A percentile compares a stretch with the other conserved stretches of the same genome.
Evolutionary conservation across 2,113 vertebrate species (phyloP).

Genomic region (Actenoides hombroni): DNA sequence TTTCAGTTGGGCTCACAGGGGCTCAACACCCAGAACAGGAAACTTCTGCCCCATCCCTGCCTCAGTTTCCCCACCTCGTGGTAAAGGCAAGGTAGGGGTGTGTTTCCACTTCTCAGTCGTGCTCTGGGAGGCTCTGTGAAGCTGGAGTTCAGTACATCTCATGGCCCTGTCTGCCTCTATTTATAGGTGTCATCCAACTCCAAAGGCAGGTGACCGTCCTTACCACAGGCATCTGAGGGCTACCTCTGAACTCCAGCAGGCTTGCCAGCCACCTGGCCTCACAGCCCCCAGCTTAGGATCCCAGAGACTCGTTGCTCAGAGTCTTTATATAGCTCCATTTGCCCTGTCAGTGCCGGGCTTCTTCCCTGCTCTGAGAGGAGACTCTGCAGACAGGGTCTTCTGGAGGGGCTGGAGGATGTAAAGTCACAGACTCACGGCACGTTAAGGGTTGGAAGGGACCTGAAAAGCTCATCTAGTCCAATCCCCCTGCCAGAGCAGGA

Average conservation of each 20-base stretch:
- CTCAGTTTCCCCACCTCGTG: neutral
- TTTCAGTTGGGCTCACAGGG: neutral
- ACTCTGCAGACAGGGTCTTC: neutral
- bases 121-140: neutral
- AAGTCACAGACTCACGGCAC: neutral
- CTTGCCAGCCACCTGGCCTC: neutral
- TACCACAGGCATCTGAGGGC: neutral
- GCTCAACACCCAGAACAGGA: neutral
- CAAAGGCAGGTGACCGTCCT: neutral
- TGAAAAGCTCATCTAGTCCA: too few species aligned
- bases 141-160: neutral
- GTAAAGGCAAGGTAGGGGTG: neutral
- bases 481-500: too few species aligned
- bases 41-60: neutral
- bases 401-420: neutral
- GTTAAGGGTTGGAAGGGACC: too few species aligned
- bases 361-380: neutral
- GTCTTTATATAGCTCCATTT: neutral
- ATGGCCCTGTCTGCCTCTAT: neutral
- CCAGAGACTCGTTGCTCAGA: neutral
- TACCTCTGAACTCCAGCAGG: neutral
- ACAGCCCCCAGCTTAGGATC: neutral
- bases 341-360: neutral
- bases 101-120: neutral
- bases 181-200: neutral